Evolutionary conservation across 2,888 invertebrate species (phyloP).

Genomic region (Euspilapteryx auroguttella): DNA sequence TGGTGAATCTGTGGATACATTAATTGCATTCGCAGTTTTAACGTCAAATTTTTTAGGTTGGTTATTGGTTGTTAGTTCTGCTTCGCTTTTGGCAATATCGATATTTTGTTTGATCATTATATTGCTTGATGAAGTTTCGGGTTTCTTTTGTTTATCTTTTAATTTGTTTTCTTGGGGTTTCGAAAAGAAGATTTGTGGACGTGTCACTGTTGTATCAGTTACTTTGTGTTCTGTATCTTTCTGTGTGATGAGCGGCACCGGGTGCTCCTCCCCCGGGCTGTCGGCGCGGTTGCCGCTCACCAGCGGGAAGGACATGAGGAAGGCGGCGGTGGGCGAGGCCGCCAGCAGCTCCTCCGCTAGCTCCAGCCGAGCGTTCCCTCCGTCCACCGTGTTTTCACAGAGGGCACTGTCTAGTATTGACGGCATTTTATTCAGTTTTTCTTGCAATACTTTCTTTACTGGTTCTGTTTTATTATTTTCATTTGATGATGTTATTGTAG

Average conservation of each 20-base stretch:
- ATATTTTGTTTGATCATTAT: no score
- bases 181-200: no score
- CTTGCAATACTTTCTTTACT: constrained; percentile 31
- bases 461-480: constrained; percentile 12
- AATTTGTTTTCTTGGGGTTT: no score
- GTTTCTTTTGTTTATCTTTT: no score
- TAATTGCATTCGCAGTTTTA: constrained; percentile 17
- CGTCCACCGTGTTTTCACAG: constrained; percentile 43
- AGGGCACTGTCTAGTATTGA: constrained; percentile 36
- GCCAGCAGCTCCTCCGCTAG: constrained; percentile 49
- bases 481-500: not conserved
- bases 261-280: constrained; percentile 40
- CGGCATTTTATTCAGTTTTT: constrained; percentile 35
- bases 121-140: no score
- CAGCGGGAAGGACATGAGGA: constrained; percentile 73
- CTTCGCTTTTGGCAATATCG: no score
- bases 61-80: no score
- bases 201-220: no score
- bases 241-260: constrained; percentile 2
- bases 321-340: constrained; percentile 75
- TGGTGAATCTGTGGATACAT: constrained; percentile 34
- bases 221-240: not conserved
- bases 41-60: constrained; percentile 16
- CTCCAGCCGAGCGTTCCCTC: constrained; percentile 60
- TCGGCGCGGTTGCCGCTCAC: constrained; percentile 63